Percentiles rank a stretch among this genome's conserved stretches.
Conservation (phyloP, 2,888 invertebrate species). For the Prostheceraeus crozeri region DNA sequence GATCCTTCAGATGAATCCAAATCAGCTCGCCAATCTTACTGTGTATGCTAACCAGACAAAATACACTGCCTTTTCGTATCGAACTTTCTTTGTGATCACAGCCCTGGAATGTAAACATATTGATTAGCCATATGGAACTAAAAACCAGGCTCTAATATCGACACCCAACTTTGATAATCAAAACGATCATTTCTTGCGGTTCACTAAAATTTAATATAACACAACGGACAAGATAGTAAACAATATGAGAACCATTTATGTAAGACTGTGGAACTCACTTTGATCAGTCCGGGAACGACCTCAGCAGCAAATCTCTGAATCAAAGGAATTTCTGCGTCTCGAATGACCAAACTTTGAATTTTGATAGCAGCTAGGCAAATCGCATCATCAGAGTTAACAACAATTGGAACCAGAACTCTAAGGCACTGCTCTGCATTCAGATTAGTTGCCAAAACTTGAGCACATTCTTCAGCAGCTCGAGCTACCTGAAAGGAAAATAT, state of each 20-base stretch:
- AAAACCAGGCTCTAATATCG: neutral
- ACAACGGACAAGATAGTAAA: conserved; percentile 15
- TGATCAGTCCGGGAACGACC: conserved; percentile 78
- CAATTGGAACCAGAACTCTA: conserved; percentile 71
- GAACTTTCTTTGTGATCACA: conserved; percentile 84
- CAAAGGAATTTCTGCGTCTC: conserved; percentile 66
- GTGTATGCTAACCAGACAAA: conserved; percentile 91
- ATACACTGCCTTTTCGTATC: conserved; percentile 88
- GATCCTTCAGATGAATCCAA: conserved; percentile 68
- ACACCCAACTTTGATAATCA: too few species aligned
- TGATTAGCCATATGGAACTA: conserved; percentile 41
- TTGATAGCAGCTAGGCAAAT: conserved; percentile 83
- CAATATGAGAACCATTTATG: neutral
- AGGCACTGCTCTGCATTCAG: conserved; percentile 73
- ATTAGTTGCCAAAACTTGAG: conserved; percentile 68
- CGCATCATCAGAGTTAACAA: conserved; percentile 74
- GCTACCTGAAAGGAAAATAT: conserved; percentile 62
- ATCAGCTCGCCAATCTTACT: conserved; percentile 74
- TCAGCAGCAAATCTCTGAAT: conserved; percentile 67
- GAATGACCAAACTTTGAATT: conserved; percentile 68
- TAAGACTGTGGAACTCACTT: conserved; percentile 60
- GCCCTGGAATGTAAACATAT: conserved; percentile 66
- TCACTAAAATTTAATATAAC: conserved; percentile 19
- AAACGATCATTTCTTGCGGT: too few species aligned
- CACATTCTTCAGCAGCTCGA: conserved; percentile 76